Percentiles rank a stretch among this genome's conserved stretches.
phyloP scores from a whole-genome alignment of 2,113 vertebrate species.

The Nanorana parkeri region DNA sequence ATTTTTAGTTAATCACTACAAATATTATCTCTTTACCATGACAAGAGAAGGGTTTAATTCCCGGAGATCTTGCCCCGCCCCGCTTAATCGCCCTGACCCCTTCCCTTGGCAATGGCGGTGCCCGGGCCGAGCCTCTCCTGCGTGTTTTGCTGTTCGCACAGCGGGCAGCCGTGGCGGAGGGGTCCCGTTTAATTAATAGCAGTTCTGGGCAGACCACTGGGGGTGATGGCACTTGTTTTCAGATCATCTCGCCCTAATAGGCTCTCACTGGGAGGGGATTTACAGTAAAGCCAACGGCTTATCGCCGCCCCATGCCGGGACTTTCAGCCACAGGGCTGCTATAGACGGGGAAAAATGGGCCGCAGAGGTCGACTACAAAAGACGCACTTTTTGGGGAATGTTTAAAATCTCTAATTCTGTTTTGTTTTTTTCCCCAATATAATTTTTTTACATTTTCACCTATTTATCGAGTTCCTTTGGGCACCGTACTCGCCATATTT shows the following conservation, averaged over 20 bases:
- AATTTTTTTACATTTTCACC: too few species aligned
- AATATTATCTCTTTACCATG: not conserved
- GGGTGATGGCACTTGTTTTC: conserved; percentile 75
- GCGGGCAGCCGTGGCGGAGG: conserved; percentile 40
- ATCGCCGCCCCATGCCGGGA: conserved; percentile 11
- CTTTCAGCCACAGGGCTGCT: not conserved
- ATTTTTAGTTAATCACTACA: conserved; percentile 37
- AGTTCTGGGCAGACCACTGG: conserved; percentile 71
- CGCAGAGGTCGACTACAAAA: not conserved
- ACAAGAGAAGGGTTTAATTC: accelerated
- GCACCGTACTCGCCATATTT: too few species aligned
- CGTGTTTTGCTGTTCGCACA: conserved; percentile 2
- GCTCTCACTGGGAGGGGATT: conserved; percentile 84
- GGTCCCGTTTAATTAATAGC: conserved; percentile 74
- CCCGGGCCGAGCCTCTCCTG: not conserved
- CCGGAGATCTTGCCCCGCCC: conserved; percentile 20
- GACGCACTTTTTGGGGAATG: not conserved
- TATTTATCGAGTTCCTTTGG: too few species aligned
- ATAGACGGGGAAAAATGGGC: not conserved
- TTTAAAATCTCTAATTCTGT: too few species aligned
- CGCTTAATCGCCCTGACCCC: conserved; percentile 7
- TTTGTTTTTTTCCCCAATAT: too few species aligned
- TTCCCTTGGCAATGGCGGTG: not conserved
- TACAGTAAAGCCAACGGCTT: conserved; percentile 64
- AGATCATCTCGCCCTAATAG: conserved; percentile 81